Percentiles rank a stretch among this genome's conserved stretches.
These are phyloP conservation scores for Hypolimnas misippus DNA, from an alignment of 2,888 invertebrate species.

Conservation along the genomic window DNA sequence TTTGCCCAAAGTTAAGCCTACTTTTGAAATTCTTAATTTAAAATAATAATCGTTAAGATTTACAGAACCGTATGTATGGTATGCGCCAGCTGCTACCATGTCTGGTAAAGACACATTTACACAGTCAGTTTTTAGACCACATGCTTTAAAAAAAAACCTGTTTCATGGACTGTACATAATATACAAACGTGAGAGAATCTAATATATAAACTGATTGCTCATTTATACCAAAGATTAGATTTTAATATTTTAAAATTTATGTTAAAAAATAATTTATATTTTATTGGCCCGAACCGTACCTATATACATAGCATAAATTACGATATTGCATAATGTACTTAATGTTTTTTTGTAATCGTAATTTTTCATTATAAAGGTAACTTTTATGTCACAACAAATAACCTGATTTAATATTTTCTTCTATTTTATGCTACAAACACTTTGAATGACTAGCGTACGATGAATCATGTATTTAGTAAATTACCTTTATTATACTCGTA, in stretches of 20 bases:
- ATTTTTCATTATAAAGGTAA: too few relatives aligned
- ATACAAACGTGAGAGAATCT: not conserved
- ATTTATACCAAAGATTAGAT: not conserved
- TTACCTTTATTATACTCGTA: not conserved
- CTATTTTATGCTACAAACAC: too few relatives aligned
- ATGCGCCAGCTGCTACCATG: conserved; percentile 46
- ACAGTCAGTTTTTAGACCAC: conserved; percentile 3
- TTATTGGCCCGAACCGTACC: not conserved
- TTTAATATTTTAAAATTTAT: not conserved
- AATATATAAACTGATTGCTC: not conserved
- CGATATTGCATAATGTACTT: too few relatives aligned
- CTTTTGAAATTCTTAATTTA: not conserved
- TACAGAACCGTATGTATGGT: conserved; percentile 22
- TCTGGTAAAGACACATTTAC: conserved; percentile 34
- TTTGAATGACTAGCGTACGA: not conserved
- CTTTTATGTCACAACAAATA: too few relatives aligned
- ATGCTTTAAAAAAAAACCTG: conserved; percentile 20
- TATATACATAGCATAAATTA: too few relatives aligned
- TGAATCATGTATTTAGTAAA: not conserved
- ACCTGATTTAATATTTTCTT: too few relatives aligned
- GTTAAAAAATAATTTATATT: not conserved
- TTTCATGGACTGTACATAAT: not conserved
- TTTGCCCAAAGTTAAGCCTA: too few relatives aligned
- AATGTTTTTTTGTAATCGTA: too few relatives aligned
- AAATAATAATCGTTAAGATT: conserved; percentile 3